Evolutionary conservation across 2,888 invertebrate species (phyloP), one percentile per base, ranked within the genome.

Genomic region (Trimorus sp.): DNA sequence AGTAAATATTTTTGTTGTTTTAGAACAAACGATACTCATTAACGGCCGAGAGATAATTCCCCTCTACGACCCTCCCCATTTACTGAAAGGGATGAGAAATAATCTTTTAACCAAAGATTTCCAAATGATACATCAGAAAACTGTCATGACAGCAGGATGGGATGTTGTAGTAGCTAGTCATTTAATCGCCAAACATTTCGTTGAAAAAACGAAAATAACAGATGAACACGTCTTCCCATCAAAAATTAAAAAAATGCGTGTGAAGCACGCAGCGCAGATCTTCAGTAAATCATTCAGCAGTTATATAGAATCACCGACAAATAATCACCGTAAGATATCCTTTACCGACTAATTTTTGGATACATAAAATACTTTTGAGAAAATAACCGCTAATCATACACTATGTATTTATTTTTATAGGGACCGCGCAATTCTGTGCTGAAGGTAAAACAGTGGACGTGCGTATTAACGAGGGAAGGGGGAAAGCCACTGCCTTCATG

Each of bases 211-310:
- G 1, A 7, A 40, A 7, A 11, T 48, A 14, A 53, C 68, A 12
- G 68, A 69, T 4, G 56, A 69, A 36, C 68, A 69, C 14, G 58
- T 69, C n/a, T 45, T 58, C 36, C 7, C 9, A 0, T 5, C 38
- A 8, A 58, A 56, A 58, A 69, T 69, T 36, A 38, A 69, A 7
- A 69, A 69, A 54, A 66, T 66, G 66, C 40, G 54, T n/a, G 66
- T 66, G 5, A 66, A 66, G 42, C 66, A 66, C 36, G 58, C 68
- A 7, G 68, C 68, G 0, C 68, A 69, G 56, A 26, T 69, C 3
- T 69, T 69, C 9, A 69, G 68, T 48, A 48, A 45, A 15, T 58
- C 45, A 4, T 9, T 45, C 11, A 45, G 45, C 45, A 45, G 45
- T 2, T 9, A 45, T 45, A 4, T 26, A 26, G 45, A 45, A 1